Base-by-base conservation (phyloP, 2,888 invertebrate genomes). In the Camponotus fellah region DNA sequence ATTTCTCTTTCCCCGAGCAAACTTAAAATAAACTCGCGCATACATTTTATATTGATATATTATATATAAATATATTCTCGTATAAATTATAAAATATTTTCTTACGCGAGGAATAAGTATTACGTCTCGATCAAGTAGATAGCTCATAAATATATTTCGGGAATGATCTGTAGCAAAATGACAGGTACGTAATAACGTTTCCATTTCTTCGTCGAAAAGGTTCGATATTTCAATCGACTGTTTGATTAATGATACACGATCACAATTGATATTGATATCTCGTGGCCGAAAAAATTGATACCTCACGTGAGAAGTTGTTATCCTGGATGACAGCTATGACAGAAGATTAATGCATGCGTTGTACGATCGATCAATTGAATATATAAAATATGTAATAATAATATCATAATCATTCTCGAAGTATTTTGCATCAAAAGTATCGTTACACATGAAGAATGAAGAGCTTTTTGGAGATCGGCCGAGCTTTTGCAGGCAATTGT, bases 401-500 rank as follows among this genome's bases (percentile, higher is more conserved):
- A n/a, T n/a, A 21, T 12, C 21, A 65, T 12, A 49, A 32, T 2
- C 26, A 21, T 26, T 43, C 14, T 49, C 49, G 49, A 2, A 2
- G 14, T 8, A 68, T 46, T 9, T 26, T 49, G 32, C 14, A 34
- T 32, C 34, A 34, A 2, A 34, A 10, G 17, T 49, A n/a, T 53
- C 8, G 49, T 53, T 26, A 1, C n/a, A n/a, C 3, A 3, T 12
- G 43, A 46, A 34, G 8, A 5, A 34, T 53, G 14, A 64, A 14
- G 21, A 37, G 9, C 14, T 34, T n/a, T 26, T 26, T 17, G 4
- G 8, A 17, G 3, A 60, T 83, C 75, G 64, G 72, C 62, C 26
- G 49, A 21, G 14, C 76, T 88, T 86, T 92, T 88, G 89, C 88
- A 89, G 88, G 89, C 91, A 92, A 92, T 92, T 91, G 91, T 85